Percentiles rank a stretch among this genome's conserved stretches.
These are phyloP conservation scores for Kryphioiulus occultus DNA, from an alignment of 2,888 invertebrate species.

Conservation along the genomic window DNA sequence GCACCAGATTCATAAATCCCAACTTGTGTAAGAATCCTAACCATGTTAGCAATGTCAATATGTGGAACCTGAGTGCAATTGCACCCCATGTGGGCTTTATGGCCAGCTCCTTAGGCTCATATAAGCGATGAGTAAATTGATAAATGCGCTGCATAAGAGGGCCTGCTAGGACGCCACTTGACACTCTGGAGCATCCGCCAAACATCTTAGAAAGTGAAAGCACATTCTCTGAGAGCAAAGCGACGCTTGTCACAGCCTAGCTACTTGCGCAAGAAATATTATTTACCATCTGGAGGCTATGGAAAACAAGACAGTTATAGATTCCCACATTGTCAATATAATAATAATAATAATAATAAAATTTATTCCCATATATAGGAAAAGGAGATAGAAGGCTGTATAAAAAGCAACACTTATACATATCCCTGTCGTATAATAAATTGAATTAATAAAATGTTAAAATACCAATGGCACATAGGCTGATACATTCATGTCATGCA, in stretches of 20 bases:
- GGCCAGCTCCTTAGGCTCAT: neutral
- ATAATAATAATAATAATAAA: too few species aligned
- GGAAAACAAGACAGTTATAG: too few species aligned
- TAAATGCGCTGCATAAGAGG: neutral
- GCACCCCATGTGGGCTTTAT: neutral
- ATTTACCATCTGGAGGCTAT: neutral
- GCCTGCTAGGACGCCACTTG: neutral
- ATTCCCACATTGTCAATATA: too few species aligned
- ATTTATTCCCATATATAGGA: too few species aligned
- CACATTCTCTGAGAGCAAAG: neutral
- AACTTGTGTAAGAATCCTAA: neutral
- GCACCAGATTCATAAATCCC: neutral
- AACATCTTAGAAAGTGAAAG: neutral
- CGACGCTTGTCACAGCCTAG: too few species aligned
- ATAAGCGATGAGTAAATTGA: neutral
- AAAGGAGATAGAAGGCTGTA: too few species aligned
- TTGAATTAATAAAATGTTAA: too few species aligned
- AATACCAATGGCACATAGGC: too few species aligned
- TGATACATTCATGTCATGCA: too few species aligned
- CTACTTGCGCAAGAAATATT: neutral
- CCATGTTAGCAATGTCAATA: neutral
- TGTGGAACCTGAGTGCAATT: neutral
- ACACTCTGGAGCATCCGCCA: neutral
- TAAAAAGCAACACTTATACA: too few species aligned
- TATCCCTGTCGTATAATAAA: too few species aligned